Percentiles rank a stretch among this genome's conserved stretches.
Evolutionary conservation across 2,113 vertebrate genomes (phyloP).

Genomic region (Rattus rattus): DNA sequence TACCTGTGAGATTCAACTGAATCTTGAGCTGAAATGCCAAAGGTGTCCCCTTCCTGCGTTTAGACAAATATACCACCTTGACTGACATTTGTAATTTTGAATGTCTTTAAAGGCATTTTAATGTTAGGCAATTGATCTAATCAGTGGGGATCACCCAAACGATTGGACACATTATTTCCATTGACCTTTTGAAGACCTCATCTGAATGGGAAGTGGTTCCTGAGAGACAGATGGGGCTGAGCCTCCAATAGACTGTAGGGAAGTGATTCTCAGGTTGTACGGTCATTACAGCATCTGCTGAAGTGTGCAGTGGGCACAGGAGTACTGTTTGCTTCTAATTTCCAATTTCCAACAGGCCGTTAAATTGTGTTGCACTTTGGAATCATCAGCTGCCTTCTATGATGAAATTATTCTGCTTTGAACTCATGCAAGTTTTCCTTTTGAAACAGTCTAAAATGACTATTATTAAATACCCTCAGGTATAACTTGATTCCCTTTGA

Average conservation of each 20-base stretch:
- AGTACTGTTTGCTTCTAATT: constrained; percentile 13
- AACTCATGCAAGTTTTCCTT: constrained; percentile 8
- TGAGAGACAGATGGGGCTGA: background rate
- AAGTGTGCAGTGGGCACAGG: background rate
- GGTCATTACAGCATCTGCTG: background rate
- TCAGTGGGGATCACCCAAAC: constrained; percentile 29
- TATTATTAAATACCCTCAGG: background rate
- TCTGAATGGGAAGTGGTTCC: background rate
- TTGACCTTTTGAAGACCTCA: constrained; percentile 21
- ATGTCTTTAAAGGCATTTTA: constrained; percentile 34
- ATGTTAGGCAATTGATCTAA: constrained; percentile 19
- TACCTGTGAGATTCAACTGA: background rate
- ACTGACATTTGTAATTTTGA: constrained; percentile 2
- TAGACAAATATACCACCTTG: background rate
- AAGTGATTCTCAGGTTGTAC: background rate
- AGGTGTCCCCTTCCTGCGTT: background rate
- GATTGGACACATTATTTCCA: constrained; percentile 18
- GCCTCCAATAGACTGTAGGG: background rate
- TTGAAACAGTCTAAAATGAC: constrained; percentile 46
- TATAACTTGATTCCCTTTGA: constrained; percentile 57
- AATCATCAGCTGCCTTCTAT: constrained; percentile 46
- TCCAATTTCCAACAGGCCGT: constrained; percentile 1
- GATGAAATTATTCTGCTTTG: constrained; percentile 55
- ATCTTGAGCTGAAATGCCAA: background rate
- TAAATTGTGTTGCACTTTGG: constrained; percentile 21